phyloP scores from a whole-genome alignment of 2,797 vertebrate genomes.

The Pseudomugil tenellus region DNA sequence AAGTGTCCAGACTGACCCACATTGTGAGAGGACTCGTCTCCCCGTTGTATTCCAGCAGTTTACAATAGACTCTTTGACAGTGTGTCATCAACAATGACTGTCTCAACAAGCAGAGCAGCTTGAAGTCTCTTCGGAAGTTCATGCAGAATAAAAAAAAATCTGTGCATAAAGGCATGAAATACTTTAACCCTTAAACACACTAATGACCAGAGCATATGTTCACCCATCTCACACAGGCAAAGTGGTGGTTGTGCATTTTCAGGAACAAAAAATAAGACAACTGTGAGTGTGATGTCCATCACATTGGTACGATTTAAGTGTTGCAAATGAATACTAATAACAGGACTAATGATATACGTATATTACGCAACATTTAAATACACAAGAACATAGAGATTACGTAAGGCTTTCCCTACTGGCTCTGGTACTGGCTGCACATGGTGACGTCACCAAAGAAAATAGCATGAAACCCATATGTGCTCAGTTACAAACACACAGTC shows the following conservation, averaged over 20 bases:
- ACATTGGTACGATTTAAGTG: not conserved
- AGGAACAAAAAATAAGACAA: not conserved
- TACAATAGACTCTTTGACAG: constrained; percentile 60
- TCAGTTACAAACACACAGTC: too few relatives aligned
- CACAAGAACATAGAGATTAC: constrained; percentile 56
- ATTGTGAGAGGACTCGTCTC: not conserved
- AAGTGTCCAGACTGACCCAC: constrained; percentile 28
- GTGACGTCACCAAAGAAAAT: constrained; percentile 60
- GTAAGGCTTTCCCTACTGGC: constrained; percentile 59
- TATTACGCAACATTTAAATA: constrained; percentile 69
- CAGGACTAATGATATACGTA: constrained; percentile 33
- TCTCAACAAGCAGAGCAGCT: constrained; percentile 35
- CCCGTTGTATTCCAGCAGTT: constrained; percentile 8
- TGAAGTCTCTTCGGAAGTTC: constrained; percentile 15
- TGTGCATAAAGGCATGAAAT: constrained; percentile 14
- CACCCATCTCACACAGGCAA: not conserved
- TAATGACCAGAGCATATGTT: constrained; percentile 14
- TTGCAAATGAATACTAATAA: not conserved
- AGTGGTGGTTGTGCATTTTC: not conserved
- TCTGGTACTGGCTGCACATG: constrained; percentile 43
- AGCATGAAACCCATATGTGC: constrained; percentile 5
- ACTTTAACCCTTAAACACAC: not conserved
- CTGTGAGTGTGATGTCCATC: not conserved
- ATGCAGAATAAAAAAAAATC: constrained; percentile 23
- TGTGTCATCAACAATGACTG: constrained; percentile 26